These are phyloP conservation scores for Phaenicophaeus curvirostris DNA, from an alignment of 2,797 vertebrate species.

Conservation along the genomic window DNA sequence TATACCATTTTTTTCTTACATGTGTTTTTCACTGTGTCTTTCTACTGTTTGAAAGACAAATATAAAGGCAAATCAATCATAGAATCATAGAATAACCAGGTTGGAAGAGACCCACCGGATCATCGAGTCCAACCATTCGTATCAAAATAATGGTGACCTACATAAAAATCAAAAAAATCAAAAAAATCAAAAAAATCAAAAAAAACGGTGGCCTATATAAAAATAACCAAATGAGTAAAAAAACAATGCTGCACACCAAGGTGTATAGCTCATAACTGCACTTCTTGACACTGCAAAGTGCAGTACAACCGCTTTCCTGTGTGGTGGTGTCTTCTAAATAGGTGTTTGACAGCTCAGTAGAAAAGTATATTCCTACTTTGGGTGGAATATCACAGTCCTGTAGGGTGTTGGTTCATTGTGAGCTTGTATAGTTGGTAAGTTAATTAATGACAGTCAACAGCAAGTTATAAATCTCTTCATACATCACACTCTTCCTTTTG, in stretches of 20 bases:
- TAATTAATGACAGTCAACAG: conserved; percentile 22
- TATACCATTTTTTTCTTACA: background rate
- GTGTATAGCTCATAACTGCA: background rate
- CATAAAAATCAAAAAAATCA: too few species aligned
- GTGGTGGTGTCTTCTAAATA: background rate
- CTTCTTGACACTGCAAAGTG: background rate
- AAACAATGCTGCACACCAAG: accelerated
- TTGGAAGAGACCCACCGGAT: too few species aligned
- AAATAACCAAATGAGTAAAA: background rate
- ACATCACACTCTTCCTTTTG: background rate
- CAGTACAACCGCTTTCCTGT: background rate
- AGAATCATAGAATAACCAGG: too few species aligned
- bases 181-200: too few species aligned
- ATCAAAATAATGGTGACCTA: too few species aligned
- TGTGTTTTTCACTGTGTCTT: background rate
- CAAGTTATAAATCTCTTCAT: conserved; percentile 8
- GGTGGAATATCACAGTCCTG: background rate
- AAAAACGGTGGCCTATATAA: background rate
- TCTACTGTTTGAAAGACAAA: background rate
- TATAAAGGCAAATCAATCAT: background rate
- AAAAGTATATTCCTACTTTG: conserved; percentile 1
- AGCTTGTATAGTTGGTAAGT: conserved; percentile 30
- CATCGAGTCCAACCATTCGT: too few species aligned
- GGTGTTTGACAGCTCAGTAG: conserved; percentile 2
- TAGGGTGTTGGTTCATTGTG: conserved; percentile 4